phyloP scores from a whole-genome alignment of 2,113 vertebrate species.

The Psettodes erumei region DNA sequence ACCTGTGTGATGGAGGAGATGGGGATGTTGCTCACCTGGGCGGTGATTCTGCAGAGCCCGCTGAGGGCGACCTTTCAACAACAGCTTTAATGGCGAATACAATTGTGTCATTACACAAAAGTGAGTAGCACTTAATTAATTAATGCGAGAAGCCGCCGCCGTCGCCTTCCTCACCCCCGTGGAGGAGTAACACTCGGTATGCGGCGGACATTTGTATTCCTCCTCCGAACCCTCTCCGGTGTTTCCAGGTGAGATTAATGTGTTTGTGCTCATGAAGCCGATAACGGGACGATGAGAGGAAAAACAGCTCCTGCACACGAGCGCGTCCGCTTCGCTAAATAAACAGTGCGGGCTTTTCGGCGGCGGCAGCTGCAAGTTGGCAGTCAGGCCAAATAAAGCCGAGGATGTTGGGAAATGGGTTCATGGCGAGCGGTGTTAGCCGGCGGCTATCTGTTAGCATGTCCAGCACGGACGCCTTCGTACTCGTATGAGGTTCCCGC shows the following conservation, averaged over 20 bases:
- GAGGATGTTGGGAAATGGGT: conserved; percentile 9
- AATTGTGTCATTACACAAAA: neutral
- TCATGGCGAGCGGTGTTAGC: no score
- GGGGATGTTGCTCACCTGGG: neutral
- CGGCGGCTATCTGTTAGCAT: no score
- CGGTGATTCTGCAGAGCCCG: no score
- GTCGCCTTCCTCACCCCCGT: neutral
- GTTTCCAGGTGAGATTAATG: conserved; percentile 56
- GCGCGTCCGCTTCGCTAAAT: conserved; percentile 44
- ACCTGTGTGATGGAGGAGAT: neutral
- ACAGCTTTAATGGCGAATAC: neutral
- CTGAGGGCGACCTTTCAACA: no score
- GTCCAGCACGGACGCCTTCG: no score
- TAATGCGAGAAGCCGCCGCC: no score
- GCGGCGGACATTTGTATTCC: conserved; percentile 61
- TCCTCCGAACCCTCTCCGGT: conserved; percentile 23
- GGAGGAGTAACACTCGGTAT: neutral
- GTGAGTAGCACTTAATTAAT: no score
- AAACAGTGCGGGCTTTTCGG: conserved; percentile 34
- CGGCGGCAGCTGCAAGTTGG: no score
- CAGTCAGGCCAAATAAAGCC: conserved; percentile 30
- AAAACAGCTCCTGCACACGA: conserved; percentile 56
- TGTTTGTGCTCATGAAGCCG: conserved; percentile 52
- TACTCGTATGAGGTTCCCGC: no score
- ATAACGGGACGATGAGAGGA: conserved; percentile 55